Evolutionary conservation across 2,113 vertebrate species (phyloP).

Genomic region (Eidolon helvum): DNA sequence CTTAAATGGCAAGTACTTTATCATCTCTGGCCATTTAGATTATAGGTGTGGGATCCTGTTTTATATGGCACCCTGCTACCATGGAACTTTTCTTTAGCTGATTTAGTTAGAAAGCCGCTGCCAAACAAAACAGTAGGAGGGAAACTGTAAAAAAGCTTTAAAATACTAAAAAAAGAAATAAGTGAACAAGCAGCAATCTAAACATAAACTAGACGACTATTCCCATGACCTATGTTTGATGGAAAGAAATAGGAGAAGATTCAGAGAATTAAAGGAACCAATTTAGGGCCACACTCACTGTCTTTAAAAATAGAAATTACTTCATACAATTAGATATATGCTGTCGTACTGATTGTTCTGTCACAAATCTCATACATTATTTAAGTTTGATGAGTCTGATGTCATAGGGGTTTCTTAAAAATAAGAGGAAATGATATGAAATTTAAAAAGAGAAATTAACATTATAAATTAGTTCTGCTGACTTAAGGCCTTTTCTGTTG

Average conservation of each 20-base stretch:
- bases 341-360: not conserved
- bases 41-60: conserved; percentile 84
- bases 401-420: conserved; percentile 49
- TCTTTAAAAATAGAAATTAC: conserved; percentile 48
- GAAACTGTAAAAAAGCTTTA: conserved; percentile 81
- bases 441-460: not conserved
- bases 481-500: conserved; percentile 2
- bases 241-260: conserved; percentile 59
- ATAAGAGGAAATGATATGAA: conserved; percentile 49
- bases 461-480: conserved; percentile 19
- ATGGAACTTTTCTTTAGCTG: conserved; percentile 77
- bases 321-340: conserved; percentile 42
- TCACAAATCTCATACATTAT: conserved; percentile 50
- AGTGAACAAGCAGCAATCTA: conserved; percentile 79
- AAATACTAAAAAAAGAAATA: conserved; percentile 81
- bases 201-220: conserved; percentile 77
- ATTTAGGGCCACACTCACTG: conserved; percentile 1
- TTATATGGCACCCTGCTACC: conserved; percentile 83
- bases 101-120: conserved; percentile 71
- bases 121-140: conserved; percentile 82
- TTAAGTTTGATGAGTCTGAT: conserved; percentile 35
- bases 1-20: conserved; percentile 79
- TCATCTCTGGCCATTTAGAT: conserved; percentile 78
- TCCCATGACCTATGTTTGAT: conserved; percentile 77
- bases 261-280: conserved; percentile 45